Base-by-base conservation (phyloP, 2,797 vertebrate genomes). In the Stomatorhinus walkeri region DNA sequence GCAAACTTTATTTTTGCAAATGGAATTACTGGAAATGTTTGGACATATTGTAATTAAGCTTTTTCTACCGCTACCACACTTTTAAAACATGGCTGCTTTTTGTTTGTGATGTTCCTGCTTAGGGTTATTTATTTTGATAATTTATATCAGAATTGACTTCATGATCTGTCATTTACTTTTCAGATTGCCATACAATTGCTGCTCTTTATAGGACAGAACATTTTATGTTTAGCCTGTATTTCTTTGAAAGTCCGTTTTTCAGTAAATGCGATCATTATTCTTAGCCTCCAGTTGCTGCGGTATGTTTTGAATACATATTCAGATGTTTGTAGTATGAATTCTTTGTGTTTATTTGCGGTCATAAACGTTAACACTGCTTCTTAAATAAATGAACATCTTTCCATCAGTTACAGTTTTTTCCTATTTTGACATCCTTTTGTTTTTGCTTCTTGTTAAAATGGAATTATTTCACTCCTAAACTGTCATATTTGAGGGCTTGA, bases 101-200 rank as follows among this genome's bases (percentile, higher is more conserved):
- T 90, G 88, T 89, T 91, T 88, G 90, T 89, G 84, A 76, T 90
- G 88, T 90, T 90, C 87, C 90, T 90, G 91, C 91, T 90, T 88
- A 92, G 90, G 91, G 91, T 91, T 92, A 93, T 93, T 93, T 93
- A 93, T 93, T 93, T 92, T 89, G 90, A 84, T 93, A 93, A 93
- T 93, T 93, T 93, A 92, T 93, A 91, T 64, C 7, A 6, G 81
- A 85, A 40, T 59, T 68, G 54, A 85, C 79, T 64, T 88, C 88
- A 85, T 85, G 52, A 61, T 64, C 88, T 49, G 88, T 64, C 84
- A 68, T 68, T 59, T 64, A 24, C 88, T 85, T 83, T 88, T 83
- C 28, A 64, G 81, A 64, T 32, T 56, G 56, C 88, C 81, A 32
- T 85, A 64, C 79, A 32, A 36, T 46, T 61, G 79, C 88, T 85